Percentiles rank a stretch among this genome's conserved stretches.
phyloP scores from a whole-genome alignment of 2,797 vertebrate species.

The Peromyscus aztecus region DNA sequence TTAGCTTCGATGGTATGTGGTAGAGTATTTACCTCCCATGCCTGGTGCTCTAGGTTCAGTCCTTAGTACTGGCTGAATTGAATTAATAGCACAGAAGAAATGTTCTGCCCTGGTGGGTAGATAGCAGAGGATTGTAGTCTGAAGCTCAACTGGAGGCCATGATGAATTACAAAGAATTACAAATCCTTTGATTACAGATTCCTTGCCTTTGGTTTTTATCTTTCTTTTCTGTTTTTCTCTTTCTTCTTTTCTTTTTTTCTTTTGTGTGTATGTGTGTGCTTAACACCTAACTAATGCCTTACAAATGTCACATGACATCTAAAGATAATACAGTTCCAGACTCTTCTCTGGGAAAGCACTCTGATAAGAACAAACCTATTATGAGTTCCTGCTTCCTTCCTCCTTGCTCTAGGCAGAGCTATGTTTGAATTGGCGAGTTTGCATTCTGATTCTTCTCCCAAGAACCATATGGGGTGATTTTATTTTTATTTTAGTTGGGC shows the following conservation, averaged over 20 bases:
- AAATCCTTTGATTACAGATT: not conserved
- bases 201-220: not conserved
- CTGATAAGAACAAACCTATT: too few species aligned
- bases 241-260: not conserved
- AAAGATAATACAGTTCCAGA: not conserved
- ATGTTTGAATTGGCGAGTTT: not conserved
- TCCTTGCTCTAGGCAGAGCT: not conserved
- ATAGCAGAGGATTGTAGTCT: not conserved
- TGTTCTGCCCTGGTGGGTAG: not conserved
- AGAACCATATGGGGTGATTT: not conserved
- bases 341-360: not conserved
- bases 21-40: not conserved
- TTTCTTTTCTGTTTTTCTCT: not conserved
- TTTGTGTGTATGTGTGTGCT: not conserved
- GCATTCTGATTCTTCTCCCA: not conserved
- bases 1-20: not conserved
- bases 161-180: not conserved
- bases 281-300: not conserved
- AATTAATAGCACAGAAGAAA: not conserved
- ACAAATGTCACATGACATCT: not conserved
- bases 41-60: too few species aligned
- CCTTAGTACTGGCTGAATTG: too few species aligned
- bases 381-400: not conserved
- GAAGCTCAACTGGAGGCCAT: too few species aligned
- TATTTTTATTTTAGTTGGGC: not conserved